Conservation (phyloP, 2,113 vertebrate species). For the Prunella himalayana region DNA sequence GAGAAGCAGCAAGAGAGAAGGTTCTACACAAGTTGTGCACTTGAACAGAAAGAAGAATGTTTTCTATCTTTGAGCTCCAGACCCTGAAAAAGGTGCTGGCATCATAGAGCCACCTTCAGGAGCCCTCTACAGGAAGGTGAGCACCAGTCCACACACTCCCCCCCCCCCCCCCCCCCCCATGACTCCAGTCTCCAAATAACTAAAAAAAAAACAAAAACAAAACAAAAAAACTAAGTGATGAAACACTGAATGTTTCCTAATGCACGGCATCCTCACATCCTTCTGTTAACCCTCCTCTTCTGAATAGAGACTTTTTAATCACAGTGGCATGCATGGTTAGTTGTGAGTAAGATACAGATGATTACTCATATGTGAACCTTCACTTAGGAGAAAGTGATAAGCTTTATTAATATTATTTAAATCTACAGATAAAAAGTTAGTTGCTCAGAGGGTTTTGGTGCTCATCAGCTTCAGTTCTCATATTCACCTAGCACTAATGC, state of each 20-base stretch:
- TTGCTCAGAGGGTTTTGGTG: background rate
- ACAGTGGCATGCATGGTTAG: background rate
- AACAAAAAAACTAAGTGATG: background rate
- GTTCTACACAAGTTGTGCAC: background rate
- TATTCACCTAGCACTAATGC: background rate
- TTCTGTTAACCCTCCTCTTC: background rate
- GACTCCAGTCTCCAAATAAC: background rate
- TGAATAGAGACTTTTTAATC: background rate
- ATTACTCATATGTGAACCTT: background rate
- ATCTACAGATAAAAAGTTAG: background rate
- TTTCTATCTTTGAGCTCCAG: background rate
- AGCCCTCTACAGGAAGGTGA: background rate
- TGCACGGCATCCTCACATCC: background rate
- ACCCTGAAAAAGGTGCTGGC: background rate
- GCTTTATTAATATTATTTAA: background rate
- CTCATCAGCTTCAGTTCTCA: background rate
- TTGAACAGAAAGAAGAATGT: background rate
- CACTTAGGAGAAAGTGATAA: background rate
- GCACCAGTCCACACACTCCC: background rate
- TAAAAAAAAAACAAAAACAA: background rate
- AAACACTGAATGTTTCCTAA: background rate
- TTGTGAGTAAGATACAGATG: background rate
- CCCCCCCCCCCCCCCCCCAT: too few relatives aligned
- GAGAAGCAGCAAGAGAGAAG: background rate
- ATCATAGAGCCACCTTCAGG: background rate